Base-by-base conservation (phyloP, 2,888 invertebrate species). In the Oegoconia quadripuncta region DNA sequence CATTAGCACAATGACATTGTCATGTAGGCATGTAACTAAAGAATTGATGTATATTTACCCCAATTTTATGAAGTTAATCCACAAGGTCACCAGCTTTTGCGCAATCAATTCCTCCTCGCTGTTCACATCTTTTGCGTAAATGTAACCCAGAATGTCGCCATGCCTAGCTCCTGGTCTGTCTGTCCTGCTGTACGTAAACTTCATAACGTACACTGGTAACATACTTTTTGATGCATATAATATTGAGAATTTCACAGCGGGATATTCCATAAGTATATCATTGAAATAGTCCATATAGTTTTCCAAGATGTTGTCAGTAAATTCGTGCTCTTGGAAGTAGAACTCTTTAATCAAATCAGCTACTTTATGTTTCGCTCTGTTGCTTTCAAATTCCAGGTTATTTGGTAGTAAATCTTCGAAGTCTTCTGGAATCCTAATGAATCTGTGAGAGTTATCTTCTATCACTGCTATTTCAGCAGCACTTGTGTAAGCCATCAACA, bases 1-100 rank as follows among this genome's bases (percentile, higher is more conserved):
- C n/a, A n/a, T n/a, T n/a, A n/a, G n/a, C n/a, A n/a, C n/a, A n/a
- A n/a, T n/a, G n/a, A n/a, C n/a, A n/a, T n/a, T n/a, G n/a, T n/a
- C n/a, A n/a, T n/a, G n/a, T n/a, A n/a, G n/a, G n/a, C n/a, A n/a
- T n/a, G n/a, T n/a, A n/a, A n/a, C n/a, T n/a, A n/a, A n/a, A n/a
- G n/a, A n/a, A n/a, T n/a, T n/a, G n/a, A n/a, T n/a, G n/a, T n/a
- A 20, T 29, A 41, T 64, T 68, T 59, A 84, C 86, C 84, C 74
- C 9, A 77, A 45, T 44, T 59, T 71, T 11, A 83, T 71, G 37
- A 83, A 87, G 46, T 81, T 83, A 14, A 46, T 64, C 59, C 70
- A 70, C 20, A 87, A 42, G 5, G 46, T 60, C 1, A 65, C 48
- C 8, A 84, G 37, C 42, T 48, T 69, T n/a, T 66, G 48, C 2